These are phyloP conservation scores for Papilio protenor DNA, from an alignment of 2,888 invertebrate species.

Conservation along the genomic window DNA sequence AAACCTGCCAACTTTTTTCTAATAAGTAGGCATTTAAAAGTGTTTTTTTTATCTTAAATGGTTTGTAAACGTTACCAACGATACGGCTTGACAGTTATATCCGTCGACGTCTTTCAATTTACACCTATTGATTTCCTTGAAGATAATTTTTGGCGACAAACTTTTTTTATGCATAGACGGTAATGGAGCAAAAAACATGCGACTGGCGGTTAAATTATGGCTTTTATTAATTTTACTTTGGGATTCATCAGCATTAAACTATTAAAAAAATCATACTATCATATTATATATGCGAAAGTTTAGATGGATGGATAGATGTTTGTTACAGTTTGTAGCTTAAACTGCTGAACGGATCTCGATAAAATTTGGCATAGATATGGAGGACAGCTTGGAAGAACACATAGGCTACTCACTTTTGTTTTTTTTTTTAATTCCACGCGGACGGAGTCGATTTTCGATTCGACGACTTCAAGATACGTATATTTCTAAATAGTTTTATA, in stretches of 20 bases:
- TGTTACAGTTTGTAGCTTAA: no score
- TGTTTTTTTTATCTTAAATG: slow-evolving; percentile 59
- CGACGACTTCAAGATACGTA: no score
- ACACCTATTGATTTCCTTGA: slow-evolving; percentile 55
- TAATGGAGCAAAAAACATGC: slow-evolving; percentile 25
- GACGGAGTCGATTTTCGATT: no score
- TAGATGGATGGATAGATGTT: no score
- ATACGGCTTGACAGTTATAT: slow-evolving; percentile 56
- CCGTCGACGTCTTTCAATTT: slow-evolving; percentile 57
- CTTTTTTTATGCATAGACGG: slow-evolving; percentile 43
- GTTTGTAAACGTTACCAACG: slow-evolving; percentile 64
- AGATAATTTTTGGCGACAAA: slow-evolving; percentile 65
- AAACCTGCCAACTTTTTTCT: slow-evolving; percentile 23
- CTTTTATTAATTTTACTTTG: neutral
- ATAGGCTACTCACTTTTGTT: no score
- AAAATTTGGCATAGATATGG: no score
- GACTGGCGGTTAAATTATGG: neutral
- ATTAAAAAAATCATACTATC: no score
- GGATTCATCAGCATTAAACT: no score
- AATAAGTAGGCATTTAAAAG: slow-evolving; percentile 43
- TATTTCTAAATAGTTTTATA: neutral
- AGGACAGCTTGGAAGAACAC: no score
- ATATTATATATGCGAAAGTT: no score
- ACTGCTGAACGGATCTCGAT: no score
- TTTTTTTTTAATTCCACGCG: no score